Evolutionary conservation across 2,113 vertebrate species (phyloP).

Genomic region (Rhagologus leucostigma): DNA sequence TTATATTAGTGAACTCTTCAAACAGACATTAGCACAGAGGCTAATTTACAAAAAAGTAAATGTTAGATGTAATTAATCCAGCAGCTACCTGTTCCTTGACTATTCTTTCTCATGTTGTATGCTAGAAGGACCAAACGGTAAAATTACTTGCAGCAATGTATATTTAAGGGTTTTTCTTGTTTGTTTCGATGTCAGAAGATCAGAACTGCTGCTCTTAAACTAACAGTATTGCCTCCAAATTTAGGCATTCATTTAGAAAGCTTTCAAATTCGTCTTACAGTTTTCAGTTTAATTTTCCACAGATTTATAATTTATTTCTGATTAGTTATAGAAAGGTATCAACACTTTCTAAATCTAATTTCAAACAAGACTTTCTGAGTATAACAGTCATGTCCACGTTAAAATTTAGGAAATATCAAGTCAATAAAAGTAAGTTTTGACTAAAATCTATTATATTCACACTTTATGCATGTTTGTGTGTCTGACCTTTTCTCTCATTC

Average conservation of each 20-base stretch:
- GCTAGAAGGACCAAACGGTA: not conserved
- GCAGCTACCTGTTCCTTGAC: not conserved
- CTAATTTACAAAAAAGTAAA: not conserved
- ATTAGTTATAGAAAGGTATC: not conserved
- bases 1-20: not conserved
- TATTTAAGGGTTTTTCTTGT: not conserved
- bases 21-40: not conserved
- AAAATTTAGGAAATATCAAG: not conserved
- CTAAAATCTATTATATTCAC: not conserved
- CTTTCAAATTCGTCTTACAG: not conserved
- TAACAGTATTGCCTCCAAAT: not conserved
- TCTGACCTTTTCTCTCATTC: constrained; percentile 35
- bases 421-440: not conserved
- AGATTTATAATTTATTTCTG: not conserved
- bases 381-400: not conserved
- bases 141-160: not conserved
- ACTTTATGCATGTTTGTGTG: not conserved
- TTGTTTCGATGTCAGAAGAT: not conserved
- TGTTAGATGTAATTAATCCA: not conserved
- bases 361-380: not conserved
- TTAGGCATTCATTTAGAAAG: not conserved
- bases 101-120: not conserved
- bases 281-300: not conserved
- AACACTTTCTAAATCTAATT: not conserved
- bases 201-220: not conserved